Percentiles rank a stretch among this genome's conserved stretches.
These are phyloP conservation scores for Anneissia japonica DNA, from an alignment of 35 echinoderm and acorn worm genomes.

Conservation along the genomic window DNA sequence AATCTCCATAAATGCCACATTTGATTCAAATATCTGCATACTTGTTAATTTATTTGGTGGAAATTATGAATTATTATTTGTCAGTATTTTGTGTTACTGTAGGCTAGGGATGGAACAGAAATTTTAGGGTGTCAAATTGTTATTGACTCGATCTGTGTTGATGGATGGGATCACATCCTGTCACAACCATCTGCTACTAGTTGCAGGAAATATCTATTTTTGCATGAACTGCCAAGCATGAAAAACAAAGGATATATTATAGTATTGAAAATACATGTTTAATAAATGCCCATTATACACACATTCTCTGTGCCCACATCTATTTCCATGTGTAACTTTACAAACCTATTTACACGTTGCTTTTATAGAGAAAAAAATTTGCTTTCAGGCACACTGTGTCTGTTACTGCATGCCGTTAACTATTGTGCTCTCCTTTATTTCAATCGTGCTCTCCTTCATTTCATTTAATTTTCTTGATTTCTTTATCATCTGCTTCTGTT, in stretches of 20 bases:
- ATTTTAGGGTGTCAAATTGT: not conserved
- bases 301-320: not conserved
- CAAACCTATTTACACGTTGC: not conserved
- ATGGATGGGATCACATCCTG: not conserved
- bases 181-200: not conserved
- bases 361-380: not conserved
- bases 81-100: conserved; percentile 1
- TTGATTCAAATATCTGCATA: not conserved
- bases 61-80: not conserved
- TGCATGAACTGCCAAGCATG: not conserved
- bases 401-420: not conserved
- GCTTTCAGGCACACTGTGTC: not conserved
- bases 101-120: not conserved
- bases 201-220: not conserved
- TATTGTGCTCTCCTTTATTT: not conserved
- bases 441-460: not conserved
- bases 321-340: not conserved
- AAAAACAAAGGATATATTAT: not conserved
- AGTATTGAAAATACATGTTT: not conserved
- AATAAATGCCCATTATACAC: not conserved
- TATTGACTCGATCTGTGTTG: not conserved
- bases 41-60: not conserved
- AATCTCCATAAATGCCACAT: too few relatives aligned
- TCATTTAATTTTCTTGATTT: not conserved
- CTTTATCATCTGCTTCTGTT: not conserved